phyloP scores from a whole-genome alignment of 2,113 vertebrate species.

The Triplophysa dalaica region DNA sequence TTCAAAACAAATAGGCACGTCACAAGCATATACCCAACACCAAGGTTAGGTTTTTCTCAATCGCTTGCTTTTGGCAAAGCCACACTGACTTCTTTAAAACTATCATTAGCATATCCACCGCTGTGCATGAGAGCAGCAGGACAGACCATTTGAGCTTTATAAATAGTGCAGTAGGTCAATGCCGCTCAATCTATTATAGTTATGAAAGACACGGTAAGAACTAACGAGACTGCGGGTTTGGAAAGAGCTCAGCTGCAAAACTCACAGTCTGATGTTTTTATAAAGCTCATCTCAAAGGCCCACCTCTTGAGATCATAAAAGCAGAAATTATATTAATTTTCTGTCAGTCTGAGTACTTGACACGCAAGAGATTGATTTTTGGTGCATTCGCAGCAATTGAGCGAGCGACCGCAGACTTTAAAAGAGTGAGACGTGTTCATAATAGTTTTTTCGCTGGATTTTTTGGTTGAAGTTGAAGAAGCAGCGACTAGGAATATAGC shows the following conservation, averaged over 20 bases:
- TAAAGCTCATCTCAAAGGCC: conserved; percentile 46
- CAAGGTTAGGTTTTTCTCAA: conserved; percentile 54
- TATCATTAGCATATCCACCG: conserved; percentile 62
- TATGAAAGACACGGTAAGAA: conserved; percentile 45
- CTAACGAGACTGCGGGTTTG: conserved; percentile 41
- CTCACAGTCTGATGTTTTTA: conserved; percentile 54
- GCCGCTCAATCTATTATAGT: conserved; percentile 58
- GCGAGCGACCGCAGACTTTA: conserved; percentile 1
- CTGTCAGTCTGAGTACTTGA: conserved; percentile 56
- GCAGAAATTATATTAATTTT: conserved; percentile 63
- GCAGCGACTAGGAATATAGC: conserved; percentile 34
- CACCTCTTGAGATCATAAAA: conserved; percentile 58
- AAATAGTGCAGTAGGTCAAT: conserved; percentile 54
- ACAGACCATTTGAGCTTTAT: conserved; percentile 55
- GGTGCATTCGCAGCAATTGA: neutral
- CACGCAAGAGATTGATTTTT: conserved; percentile 47
- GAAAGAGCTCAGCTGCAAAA: conserved; percentile 45
- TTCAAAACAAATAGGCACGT: conserved; percentile 17
- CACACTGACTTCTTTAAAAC: conserved; percentile 50
- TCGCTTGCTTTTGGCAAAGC: conserved; percentile 52
- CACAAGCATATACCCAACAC: neutral
- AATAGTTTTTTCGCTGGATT: neutral
- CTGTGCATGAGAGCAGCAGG: conserved; percentile 48
- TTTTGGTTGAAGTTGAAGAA: neutral
- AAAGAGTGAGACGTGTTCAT: conserved; percentile 31